phyloP scores from a whole-genome alignment of 1,140 invertebrate genomes.

The Melitaea cinxia region DNA sequence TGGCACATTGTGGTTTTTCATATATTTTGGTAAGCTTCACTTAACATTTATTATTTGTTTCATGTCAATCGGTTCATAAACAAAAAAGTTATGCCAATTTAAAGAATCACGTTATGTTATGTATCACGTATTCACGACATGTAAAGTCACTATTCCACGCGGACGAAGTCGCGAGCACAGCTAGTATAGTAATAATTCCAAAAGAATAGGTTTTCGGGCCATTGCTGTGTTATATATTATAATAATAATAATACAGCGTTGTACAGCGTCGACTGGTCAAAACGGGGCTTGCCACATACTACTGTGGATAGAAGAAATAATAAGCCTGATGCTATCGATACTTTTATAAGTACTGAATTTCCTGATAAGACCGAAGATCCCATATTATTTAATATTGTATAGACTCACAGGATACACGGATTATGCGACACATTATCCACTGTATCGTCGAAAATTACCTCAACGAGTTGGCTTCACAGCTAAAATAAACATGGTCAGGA shows the following conservation, averaged over 20 bases:
- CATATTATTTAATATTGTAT: background rate
- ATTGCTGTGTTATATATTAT: background rate
- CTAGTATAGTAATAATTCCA: no score
- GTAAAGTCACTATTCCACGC: no score
- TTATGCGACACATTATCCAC: constrained; percentile 11
- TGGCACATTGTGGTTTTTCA: no score
- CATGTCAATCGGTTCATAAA: no score
- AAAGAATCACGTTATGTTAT: no score
- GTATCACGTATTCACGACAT: no score
- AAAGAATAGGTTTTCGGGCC: constrained; percentile 11
- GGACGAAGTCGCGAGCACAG: no score
- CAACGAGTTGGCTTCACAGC: background rate
- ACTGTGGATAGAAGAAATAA: background rate
- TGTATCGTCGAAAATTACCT: background rate
- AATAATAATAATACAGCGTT: no score
- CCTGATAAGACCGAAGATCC: background rate
- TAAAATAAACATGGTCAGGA: background rate
- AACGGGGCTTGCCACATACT: background rate
- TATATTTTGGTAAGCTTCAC: no score
- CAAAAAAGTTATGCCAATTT: no score
- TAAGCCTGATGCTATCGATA: background rate
- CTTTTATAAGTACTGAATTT: background rate
- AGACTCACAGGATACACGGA: background rate
- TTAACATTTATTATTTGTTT: no score
- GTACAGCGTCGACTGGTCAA: constrained; percentile 5